Evolutionary conservation across 2,113 vertebrate genomes (phyloP), one percentile per base, ranked within the genome.

Genomic region (western clawed frog (Xenopus tropicalis)): DNA sequence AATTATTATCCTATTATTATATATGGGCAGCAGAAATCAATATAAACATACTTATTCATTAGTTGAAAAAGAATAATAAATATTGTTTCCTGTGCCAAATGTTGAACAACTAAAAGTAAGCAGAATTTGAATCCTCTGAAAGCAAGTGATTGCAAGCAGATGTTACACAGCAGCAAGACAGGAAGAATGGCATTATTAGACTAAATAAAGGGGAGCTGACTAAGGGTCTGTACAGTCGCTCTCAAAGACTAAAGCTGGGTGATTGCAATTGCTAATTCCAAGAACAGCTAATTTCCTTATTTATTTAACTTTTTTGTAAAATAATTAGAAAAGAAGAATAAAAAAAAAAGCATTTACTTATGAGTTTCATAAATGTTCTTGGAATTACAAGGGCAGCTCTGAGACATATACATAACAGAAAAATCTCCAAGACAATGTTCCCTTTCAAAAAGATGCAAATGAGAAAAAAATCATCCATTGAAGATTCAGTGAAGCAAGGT

Each of bases 141-240:
- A 59, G n/a, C 19, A 57, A 61, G 22, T 22, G 44, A 62, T 74
- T 68, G 66, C 57, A 69, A 62, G 20, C 72, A 74, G 72, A 68
- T 74, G 72, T 74, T 69, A 74, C 42, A 68, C 65, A 69, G 71
- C 63, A 25, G 64, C 57, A 54, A 61, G 14, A 67, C 65, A 69
- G 72, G 65, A 69, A 68, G 58, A 74, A 52, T 48, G 14, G 37
- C 25, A 62, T 61, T 74, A 74, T 74, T 57, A 74, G 72, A 69
- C 65, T 61, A 68, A 74, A 74, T 74, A 69, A 74, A 69, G 66
- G 42, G 65, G 19, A 24, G 56, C 64, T 51, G 61, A 29, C 22
- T 44, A 42, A 67, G 37, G n/a, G 22, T 67, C 64, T 51, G 63
- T 9, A 24, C 43, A 42, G 65, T 8, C 44, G 16, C 48, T n/a